Percentiles rank a stretch among this genome's conserved stretches.
These are phyloP conservation scores for Andrena fulva DNA, from an alignment of 2,888 invertebrate species.

Conservation along the genomic window DNA sequence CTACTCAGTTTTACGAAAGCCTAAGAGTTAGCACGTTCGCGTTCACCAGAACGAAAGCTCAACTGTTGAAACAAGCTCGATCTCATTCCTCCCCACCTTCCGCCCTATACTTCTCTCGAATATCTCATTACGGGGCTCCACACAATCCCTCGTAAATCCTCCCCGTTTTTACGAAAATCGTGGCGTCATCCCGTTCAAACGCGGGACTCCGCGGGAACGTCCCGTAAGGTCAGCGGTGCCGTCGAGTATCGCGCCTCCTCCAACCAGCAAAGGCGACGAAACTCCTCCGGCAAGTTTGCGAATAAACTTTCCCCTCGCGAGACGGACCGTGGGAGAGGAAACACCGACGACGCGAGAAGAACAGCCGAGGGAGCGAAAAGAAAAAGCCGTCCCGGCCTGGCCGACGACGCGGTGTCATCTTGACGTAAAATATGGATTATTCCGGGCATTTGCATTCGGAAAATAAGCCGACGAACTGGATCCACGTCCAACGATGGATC, in stretches of 20 bases:
- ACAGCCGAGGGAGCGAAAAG: slow-evolving; percentile 44
- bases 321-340: slow-evolving; percentile 43
- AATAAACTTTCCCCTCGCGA: slow-evolving; percentile 79
- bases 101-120: background rate
- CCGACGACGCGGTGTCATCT: slow-evolving; percentile 78
- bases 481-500: slow-evolving; percentile 29
- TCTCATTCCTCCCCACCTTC: background rate
- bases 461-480: slow-evolving; percentile 81
- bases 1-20: slow-evolving; percentile 39
- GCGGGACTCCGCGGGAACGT: slow-evolving; percentile 44
- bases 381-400: slow-evolving; percentile 69
- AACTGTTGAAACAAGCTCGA: background rate
- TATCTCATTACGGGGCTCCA: background rate
- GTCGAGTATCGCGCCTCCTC: slow-evolving; percentile 34
- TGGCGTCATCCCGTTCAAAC: slow-evolving; percentile 46
- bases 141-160: background rate
- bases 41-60: slow-evolving; percentile 15
- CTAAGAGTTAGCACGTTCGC: slow-evolving; percentile 24
- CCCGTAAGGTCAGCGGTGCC: slow-evolving; percentile 47
- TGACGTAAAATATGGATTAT: slow-evolving; percentile 84
- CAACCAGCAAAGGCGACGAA: slow-evolving; percentile 43
- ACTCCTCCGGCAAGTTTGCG: slow-evolving; percentile 76
- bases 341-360: slow-evolving; percentile 26
- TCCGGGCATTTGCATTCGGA: slow-evolving; percentile 83
- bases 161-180: slow-evolving; percentile 28